Percentiles rank a stretch among this genome's conserved stretches.
These are phyloP conservation scores for Ploceus nigricollis DNA, from an alignment of 2,113 vertebrate genomes.

Conservation along the genomic window DNA sequence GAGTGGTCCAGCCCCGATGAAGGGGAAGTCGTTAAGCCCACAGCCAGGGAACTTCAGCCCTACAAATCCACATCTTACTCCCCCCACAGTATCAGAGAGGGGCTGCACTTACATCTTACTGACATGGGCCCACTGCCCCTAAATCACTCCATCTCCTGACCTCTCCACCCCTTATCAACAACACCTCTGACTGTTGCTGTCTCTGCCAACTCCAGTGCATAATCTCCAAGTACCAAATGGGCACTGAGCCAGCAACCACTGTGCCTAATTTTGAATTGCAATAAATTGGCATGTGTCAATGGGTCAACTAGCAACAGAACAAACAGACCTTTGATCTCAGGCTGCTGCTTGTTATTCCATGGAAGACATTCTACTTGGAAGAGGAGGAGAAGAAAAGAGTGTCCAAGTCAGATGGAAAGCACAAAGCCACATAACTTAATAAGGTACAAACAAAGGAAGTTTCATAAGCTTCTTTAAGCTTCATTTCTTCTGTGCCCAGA, in stretches of 20 bases:
- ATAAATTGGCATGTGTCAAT: background rate
- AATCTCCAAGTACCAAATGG: background rate
- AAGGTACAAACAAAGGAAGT: background rate
- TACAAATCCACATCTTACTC: background rate
- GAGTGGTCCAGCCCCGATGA: background rate
- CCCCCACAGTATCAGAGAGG: background rate
- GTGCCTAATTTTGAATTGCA: conserved; percentile 3
- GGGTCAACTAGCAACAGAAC: background rate
- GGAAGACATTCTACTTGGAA: background rate
- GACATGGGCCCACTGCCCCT: background rate
- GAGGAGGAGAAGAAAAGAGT: background rate
- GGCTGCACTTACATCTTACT: background rate
- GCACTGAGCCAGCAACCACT: background rate
- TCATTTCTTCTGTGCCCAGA: background rate
- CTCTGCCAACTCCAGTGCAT: background rate
- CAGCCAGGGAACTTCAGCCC: background rate
- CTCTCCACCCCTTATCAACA: background rate
- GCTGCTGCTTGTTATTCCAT: background rate
- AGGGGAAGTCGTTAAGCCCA: background rate
- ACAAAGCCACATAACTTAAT: background rate
- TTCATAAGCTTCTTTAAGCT: background rate
- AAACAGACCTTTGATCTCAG: background rate
- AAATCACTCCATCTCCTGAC: background rate
- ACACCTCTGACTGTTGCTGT: background rate
- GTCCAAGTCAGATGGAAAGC: background rate